phyloP scores from a whole-genome alignment of 2,113 vertebrate species.

The Cyprinus carpio region DNA sequence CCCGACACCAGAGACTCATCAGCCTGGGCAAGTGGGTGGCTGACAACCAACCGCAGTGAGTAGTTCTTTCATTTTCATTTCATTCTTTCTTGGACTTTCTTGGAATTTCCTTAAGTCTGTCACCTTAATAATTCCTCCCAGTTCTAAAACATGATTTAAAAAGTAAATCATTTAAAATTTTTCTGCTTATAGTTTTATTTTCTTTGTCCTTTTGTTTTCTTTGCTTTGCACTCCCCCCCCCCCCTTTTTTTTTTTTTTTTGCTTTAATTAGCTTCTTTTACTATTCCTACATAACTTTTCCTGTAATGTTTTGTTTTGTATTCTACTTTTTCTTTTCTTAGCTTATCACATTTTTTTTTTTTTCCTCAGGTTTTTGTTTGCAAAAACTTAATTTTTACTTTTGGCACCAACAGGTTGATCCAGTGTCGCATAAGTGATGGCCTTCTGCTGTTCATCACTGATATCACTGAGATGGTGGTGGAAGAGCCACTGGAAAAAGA shows the following conservation, averaged over 20 bases:
- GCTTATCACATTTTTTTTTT: background rate
- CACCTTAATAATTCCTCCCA: background rate
- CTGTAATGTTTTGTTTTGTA: background rate
- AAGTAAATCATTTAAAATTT: background rate
- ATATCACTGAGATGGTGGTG: slow-evolving; percentile 88
- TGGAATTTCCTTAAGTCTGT: background rate
- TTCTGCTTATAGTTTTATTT: background rate
- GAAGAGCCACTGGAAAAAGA: slow-evolving; percentile 90
- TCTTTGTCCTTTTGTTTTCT: background rate
- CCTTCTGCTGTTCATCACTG: slow-evolving; percentile 89
- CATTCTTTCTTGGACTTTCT: background rate
- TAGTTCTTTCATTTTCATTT: background rate
- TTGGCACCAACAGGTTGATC: slow-evolving; percentile 80
- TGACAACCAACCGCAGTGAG: slow-evolving; percentile 90
- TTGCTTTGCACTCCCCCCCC: too few relatives aligned
- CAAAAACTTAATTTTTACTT: background rate
- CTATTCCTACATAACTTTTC: background rate
- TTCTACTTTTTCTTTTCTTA: background rate
- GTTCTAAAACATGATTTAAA: background rate
- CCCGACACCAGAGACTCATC: slow-evolving; percentile 88
- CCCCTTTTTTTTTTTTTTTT: background rate
- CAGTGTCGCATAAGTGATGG: slow-evolving; percentile 87
- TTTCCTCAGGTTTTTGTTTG: background rate
- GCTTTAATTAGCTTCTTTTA: too few relatives aligned
- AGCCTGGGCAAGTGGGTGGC: slow-evolving; percentile 92